Evolutionary conservation across 2,888 invertebrate species (phyloP).

Genomic region (Dolichomitus sp.): DNA sequence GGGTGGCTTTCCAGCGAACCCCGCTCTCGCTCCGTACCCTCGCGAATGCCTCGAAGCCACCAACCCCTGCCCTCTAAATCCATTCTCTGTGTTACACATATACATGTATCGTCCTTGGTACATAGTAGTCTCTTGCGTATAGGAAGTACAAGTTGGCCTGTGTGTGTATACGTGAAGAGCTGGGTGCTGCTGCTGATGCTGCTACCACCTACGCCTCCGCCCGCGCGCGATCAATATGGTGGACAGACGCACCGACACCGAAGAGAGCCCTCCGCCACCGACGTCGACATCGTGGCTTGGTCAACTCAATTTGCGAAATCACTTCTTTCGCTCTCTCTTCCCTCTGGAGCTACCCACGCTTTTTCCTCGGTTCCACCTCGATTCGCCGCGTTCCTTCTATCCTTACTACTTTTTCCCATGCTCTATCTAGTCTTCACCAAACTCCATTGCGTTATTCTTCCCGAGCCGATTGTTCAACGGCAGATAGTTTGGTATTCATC

Average conservation of each 20-base stretch:
- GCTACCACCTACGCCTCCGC: constrained; percentile 78
- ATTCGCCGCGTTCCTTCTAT: constrained; percentile 8
- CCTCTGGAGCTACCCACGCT: neutral
- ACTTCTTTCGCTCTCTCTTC: constrained; percentile 52
- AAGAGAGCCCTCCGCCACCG: constrained; percentile 62
- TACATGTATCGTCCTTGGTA: constrained; percentile 49
- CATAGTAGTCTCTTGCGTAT: constrained; percentile 53
- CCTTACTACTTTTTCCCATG: neutral
- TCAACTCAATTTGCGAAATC: constrained; percentile 70
- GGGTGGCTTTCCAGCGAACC: constrained; percentile 68
- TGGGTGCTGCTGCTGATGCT: constrained; percentile 43
- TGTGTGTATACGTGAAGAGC: constrained; percentile 22
- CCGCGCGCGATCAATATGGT: constrained; percentile 84
- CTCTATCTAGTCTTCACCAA: neutral
- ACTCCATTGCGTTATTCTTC: neutral
- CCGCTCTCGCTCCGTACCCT: constrained; percentile 50
- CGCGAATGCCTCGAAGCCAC: constrained; percentile 58
- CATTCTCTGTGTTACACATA: constrained; percentile 64
- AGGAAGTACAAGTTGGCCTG: constrained; percentile 42
- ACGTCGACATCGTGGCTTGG: constrained; percentile 59
- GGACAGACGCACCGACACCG: constrained; percentile 84
- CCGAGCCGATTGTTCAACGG: constrained; percentile 7
- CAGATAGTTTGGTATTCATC: constrained; percentile 5
- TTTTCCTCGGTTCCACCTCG: neutral
- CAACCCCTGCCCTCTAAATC: constrained; percentile 54